Percentiles rank a stretch among this genome's conserved stretches.
Evolutionary conservation across 92 coral and sea anemone species (phyloP).

Genomic region (Hydrozoanthus gracilis): DNA sequence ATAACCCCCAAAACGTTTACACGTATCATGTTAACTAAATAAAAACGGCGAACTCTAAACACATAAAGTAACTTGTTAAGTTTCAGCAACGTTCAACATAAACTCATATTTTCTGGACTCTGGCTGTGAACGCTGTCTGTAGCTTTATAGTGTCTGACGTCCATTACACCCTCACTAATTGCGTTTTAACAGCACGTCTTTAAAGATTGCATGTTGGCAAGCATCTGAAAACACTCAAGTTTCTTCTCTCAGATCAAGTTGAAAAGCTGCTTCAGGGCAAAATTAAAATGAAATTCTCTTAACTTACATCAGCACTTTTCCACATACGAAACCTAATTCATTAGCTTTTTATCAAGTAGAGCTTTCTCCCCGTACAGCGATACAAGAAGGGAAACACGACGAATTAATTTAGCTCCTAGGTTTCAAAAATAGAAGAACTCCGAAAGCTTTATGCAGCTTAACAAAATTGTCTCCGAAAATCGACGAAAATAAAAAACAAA

Average conservation of each 20-base stretch:
- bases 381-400: background rate
- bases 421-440: background rate
- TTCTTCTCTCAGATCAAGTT: conserved; percentile 12
- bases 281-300: background rate
- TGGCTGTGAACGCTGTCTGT: conserved; percentile 23
- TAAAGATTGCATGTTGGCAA: conserved; percentile 31
- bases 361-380: background rate
- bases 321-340: conserved; percentile 13
- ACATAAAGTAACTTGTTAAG: background rate
- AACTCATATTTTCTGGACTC: conserved; percentile 16
- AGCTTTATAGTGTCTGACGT: background rate
- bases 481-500: background rate
- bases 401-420: background rate
- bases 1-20: conserved; percentile 37
- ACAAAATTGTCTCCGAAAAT: background rate
- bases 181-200: conserved; percentile 43
- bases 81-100: conserved; percentile 27
- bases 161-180: conserved; percentile 6
- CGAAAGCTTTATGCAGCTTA: background rate
- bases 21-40: conserved; percentile 21
- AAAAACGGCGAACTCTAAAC: background rate
- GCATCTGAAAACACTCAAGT: conserved; percentile 11
- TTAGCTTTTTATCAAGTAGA: conserved; percentile 4
- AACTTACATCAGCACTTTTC: conserved; percentile 35
- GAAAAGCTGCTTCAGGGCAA: conserved; percentile 41